phyloP scores from a whole-genome alignment of 1,140 invertebrate species.

The Limonius californicus region DNA sequence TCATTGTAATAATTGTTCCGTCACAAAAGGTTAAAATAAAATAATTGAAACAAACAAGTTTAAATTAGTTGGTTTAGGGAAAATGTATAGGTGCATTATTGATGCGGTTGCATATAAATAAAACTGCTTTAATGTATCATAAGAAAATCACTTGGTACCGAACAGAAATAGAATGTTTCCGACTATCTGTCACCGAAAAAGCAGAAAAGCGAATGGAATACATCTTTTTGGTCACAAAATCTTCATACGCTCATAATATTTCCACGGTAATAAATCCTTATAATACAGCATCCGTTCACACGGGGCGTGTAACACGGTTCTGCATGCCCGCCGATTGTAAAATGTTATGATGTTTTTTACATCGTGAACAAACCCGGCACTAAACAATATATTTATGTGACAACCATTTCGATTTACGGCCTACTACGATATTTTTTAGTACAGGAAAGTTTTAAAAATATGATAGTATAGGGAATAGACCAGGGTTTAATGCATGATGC shows the following conservation, averaged over 20 bases:
- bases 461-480: neutral
- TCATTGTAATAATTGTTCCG: too few species aligned
- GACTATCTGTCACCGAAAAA: too few species aligned
- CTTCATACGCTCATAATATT: neutral
- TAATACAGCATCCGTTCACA: conserved; percentile 7
- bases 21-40: too few species aligned
- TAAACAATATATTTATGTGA: conserved; percentile 15
- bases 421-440: conserved; percentile 9
- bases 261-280: conserved; percentile 4
- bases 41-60: too few species aligned
- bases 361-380: conserved; percentile 11
- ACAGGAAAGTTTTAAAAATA: neutral
- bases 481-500: neutral
- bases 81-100: too few species aligned
- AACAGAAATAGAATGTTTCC: too few species aligned
- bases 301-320: neutral
- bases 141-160: too few species aligned
- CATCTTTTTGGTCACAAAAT: neutral
- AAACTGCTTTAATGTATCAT: too few species aligned
- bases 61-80: too few species aligned
- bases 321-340: conserved; percentile 10
- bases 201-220: too few species aligned
- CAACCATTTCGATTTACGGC: conserved; percentile 13
- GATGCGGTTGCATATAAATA: too few species aligned
- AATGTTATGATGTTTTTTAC: conserved; percentile 14